Evolutionary conservation across 2,888 invertebrate species (phyloP), one percentile per base, ranked within the genome.

Genomic region (Pheosia gnoma): DNA sequence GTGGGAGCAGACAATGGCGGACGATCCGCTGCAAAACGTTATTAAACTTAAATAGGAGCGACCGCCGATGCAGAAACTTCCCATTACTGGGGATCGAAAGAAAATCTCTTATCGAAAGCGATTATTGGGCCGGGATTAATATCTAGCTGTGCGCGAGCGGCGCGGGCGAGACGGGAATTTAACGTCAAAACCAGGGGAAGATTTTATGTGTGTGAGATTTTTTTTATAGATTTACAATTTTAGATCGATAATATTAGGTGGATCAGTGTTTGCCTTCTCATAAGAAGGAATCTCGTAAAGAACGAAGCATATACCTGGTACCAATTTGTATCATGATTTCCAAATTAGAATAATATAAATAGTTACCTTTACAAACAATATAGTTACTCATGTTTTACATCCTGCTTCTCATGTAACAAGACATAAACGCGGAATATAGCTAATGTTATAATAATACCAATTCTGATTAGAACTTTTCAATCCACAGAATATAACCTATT

Each of bases 21-120:
- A 25, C 72, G 63, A 68, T 61, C 73, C 75, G 59, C 67, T 70
- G 74, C 76, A 80, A 84, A 84, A 85, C 83, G 84, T 84, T 90
- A 89, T 89, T 87, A 87, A 90, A 90, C 81, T 90, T 86, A 90
- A 90, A 92, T 88, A 89, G 83, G 78, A 78, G 74, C 69, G 84
- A 67, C 75, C 84, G 79, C 63, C 81, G 87, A 88, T 88, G 89
- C 88, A 88, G 89, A 91, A 91, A 88, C 86, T 87, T 91, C 86
- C 90, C 82, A 91, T 93, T 93, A 91, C 87, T 69, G 74, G 80
- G 85, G 86, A 88, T 88, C 83, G 86, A 85, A 86, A 86, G 88
- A 87, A 91, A 91, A 91, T 91, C 90, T 88, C 88, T 90, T 89
- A 91, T 91, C 91, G 87, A 78, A 84, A 87, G 84, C 87, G 87